Evolutionary conservation across 2,113 vertebrate species (phyloP).

Genomic region (Desmodus rotundus): DNA sequence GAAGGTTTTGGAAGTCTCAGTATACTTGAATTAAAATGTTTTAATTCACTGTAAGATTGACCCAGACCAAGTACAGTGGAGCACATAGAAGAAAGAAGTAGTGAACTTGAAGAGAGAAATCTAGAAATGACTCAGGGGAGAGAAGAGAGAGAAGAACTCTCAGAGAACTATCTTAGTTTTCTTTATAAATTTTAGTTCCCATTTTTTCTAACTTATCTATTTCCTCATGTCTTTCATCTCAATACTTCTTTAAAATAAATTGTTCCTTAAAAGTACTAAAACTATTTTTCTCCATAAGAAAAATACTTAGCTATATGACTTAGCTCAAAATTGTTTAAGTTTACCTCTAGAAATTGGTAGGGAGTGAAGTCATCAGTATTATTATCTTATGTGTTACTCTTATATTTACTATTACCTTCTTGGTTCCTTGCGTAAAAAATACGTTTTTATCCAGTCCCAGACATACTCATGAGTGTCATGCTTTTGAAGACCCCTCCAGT

Average conservation of each 20-base stretch:
- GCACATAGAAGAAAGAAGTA: neutral
- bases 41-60: neutral
- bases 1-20: neutral
- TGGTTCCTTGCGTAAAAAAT: neutral
- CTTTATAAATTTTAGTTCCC: neutral
- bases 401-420: neutral
- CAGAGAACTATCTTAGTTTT: neutral
- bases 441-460: neutral
- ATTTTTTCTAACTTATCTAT: neutral
- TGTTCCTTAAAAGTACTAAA: neutral
- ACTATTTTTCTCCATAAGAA: neutral
- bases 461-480: neutral
- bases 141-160: neutral
- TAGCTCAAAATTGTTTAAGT: neutral
- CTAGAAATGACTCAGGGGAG: neutral
- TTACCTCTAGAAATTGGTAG: neutral
- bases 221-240: neutral
- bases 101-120: neutral
- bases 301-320: neutral
- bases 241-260: neutral
- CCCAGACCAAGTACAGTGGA: too few relatives aligned
- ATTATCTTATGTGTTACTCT: neutral
- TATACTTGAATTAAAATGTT: neutral
- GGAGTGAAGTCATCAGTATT: neutral
- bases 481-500: neutral